Base-by-base conservation (phyloP, 2,888 invertebrate species). In the Theretra japonica region DNA sequence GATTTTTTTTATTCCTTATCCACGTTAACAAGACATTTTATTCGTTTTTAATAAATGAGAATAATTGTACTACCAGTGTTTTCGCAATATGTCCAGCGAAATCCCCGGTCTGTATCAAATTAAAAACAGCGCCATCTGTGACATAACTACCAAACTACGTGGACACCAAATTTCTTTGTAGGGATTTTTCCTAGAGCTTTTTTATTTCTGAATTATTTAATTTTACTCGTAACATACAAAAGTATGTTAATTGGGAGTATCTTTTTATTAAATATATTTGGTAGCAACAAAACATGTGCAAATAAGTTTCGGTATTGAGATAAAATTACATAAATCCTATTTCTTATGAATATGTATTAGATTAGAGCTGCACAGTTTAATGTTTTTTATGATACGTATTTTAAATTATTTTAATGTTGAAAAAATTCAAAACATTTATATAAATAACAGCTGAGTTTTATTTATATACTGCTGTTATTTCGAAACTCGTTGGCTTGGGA, bases 71-170 rank as follows among this genome's bases (percentile, higher is more conserved):
- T 25, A 28, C 25, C 5, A 25, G 19, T 28, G 28, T 2, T 19
- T 21, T n/a, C 11, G 41, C 15, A 11, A 33, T 41, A 41, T 62
- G 7, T 48, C 0, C 23, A 33, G 17, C 17, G 17, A 17, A 48
- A 6, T 23, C 17, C 7, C 17, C 7, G 17, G 65, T 28, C 15
- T 33, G 57, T 57, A 19, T n/a, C 19, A 50, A 70, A 50, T 60
- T 33, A 59, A 68, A 23, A 70, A 75, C 28, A 77, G 75, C 79
- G 80, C 79, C 80, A 79, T 80, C 80, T 80, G 30, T 78, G 76
- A n/a, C 21, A 23, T 23, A 25, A 60, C 25, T 33, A 53, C 11
- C 70, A 77, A 80, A 80, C 80, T 79, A 73, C 72, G 73, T 75
- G 15, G 48, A 17, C 62, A 70, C 15, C 1, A 19, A 71, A 71